Base-by-base conservation (phyloP, 1,140 invertebrate genomes). In the Drosophila sturtevanti region DNA sequence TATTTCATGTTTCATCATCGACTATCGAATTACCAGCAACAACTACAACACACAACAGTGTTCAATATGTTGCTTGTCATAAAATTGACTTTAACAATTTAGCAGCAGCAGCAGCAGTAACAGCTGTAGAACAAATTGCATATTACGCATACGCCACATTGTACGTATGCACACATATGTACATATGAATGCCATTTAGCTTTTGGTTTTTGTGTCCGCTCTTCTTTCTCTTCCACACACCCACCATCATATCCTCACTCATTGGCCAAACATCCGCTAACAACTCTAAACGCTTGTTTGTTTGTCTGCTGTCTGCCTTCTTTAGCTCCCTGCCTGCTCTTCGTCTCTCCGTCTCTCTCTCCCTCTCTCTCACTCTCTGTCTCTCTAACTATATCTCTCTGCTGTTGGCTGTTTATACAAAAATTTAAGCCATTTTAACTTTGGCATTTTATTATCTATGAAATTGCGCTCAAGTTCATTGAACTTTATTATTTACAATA, bases 101-200 rank as follows among this genome's bases (percentile, higher is more conserved):
- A 78, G 70, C 72, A 10, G 31, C n/a, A n/a, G 27, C 27, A 31
- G 27, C 27, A 31, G 27, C 6, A 31, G 35, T 61, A 78, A 66
- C 82, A 82, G 84, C 84, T 79, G 84, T 81, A 64, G 75, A 86
- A 69, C 82, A 86, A 86, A 86, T 87, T 86, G 82, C 79, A 86
- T 66, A 86, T 87, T 86, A 86, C 82, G 84, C 84, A 86, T 86
- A 86, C 82, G 82, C 84, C 72, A 56, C 74, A 64, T 68, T 65
- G 73, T 80, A 62, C 74, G 24, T 18, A 52, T 18, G 60, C 38
- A 31, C 56, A 68, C 69, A 79, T 79, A 69, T 38, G 5, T 44
- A 18, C n/a, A 48, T 21, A 21, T 48, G 41, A 48, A 11, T 48
- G 41, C 16, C 41, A 3, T 44, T 44, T 44, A 44, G 41, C 41